These are phyloP conservation scores for Troides helena DNA, from an alignment of 2,888 invertebrate genomes.

Conservation along the genomic window DNA sequence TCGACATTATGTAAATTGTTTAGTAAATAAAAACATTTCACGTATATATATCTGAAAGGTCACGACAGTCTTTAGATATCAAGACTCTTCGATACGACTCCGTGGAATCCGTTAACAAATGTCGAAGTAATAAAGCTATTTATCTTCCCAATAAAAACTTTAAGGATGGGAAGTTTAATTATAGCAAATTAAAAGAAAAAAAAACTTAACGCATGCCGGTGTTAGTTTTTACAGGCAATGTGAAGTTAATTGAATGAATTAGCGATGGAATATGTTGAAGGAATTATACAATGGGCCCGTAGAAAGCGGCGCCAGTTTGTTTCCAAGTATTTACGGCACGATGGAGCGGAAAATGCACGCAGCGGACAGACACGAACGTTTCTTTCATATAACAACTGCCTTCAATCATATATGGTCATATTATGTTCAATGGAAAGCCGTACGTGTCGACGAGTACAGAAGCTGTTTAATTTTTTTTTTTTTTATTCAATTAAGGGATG, in stretches of 20 bases:
- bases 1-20: too few species aligned
- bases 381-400: not conserved
- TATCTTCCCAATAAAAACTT: constrained; percentile 2
- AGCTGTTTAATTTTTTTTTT: too few species aligned
- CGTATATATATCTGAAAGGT: too few species aligned
- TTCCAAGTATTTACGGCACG: constrained; percentile 25
- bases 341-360: constrained; percentile 18
- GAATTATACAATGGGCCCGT: constrained; percentile 25
- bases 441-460: too few species aligned
- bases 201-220: not conserved
- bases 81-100: too few species aligned
- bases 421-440: not conserved
- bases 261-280: constrained; percentile 34
- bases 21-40: too few species aligned
- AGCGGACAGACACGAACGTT: not conserved
- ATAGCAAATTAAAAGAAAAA: constrained; percentile 4
- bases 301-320: constrained; percentile 23
- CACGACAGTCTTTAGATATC: too few species aligned
- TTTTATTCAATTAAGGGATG: too few species aligned
- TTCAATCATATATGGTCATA: not conserved
- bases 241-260: constrained; percentile 32
- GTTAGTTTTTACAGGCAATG: constrained; percentile 6
- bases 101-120: not conserved
- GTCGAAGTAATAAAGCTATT: constrained; percentile 16
- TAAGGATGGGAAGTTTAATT: not conserved